phyloP scores from a whole-genome alignment of 2,888 invertebrate species.

The Idaea biselata region DNA sequence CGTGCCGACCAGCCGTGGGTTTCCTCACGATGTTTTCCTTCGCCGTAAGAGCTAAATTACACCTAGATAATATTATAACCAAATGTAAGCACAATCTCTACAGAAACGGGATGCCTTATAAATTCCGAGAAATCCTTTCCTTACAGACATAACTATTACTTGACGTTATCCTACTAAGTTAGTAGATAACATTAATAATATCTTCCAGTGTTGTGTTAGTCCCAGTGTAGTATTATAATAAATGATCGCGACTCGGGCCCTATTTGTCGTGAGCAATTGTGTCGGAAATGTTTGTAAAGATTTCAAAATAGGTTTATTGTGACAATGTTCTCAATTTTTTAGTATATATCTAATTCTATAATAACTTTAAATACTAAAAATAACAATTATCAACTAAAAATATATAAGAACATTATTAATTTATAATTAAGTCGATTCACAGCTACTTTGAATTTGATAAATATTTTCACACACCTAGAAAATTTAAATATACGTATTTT shows the following conservation, averaged over 20 bases:
- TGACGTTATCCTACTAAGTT: slow-evolving; percentile 28
- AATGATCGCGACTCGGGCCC: neutral
- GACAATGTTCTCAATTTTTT: too few species aligned
- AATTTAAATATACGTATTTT: too few species aligned
- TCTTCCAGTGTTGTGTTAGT: neutral
- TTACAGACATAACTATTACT: slow-evolving; percentile 26
- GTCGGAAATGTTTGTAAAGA: neutral
- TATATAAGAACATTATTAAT: too few species aligned
- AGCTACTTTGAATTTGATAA: too few species aligned
- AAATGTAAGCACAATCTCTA: slow-evolving; percentile 12
- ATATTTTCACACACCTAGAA: too few species aligned
- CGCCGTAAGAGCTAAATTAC: too few species aligned
- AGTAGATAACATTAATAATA: slow-evolving; percentile 31
- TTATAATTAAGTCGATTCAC: too few species aligned
- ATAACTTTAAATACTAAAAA: too few species aligned
- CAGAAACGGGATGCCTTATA: slow-evolving; percentile 17
- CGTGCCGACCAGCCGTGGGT: too few species aligned
- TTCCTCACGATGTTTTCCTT: too few species aligned
- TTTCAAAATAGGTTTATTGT: neutral
- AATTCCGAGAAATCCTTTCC: slow-evolving; percentile 21
- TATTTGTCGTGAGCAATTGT: neutral
- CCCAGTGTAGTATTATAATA: neutral
- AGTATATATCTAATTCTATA: too few species aligned
- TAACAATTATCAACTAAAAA: too few species aligned
- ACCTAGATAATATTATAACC: neutral